Base-by-base conservation (phyloP, 2,888 invertebrate genomes). In the Sesia bembeciformis region DNA sequence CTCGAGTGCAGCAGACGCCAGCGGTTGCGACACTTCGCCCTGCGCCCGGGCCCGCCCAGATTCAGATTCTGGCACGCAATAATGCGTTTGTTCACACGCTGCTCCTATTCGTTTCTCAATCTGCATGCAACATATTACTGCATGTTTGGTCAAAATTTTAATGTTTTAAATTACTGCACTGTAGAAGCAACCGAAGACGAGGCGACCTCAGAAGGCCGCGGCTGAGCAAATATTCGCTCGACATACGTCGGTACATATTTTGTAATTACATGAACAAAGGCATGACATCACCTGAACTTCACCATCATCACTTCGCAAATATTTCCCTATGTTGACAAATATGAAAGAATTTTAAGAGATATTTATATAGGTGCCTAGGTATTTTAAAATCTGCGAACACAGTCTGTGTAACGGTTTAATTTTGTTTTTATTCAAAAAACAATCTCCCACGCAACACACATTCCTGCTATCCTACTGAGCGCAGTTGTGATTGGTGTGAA, bases 121-220 rank as follows among this genome's bases (percentile, higher is more conserved):
- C 8, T 46, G 46, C 46, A 46, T 23, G 23, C 23, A 23, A 23
- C 23, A 23, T 23, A 23, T 23, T 23, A 23, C 2, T 23, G 46
- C 46, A 23, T 46, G 8, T 8, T 7, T 46, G 23, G 46, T 46
- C 23, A 46, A 23, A 23, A n/a, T 23, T 46, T 8, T 46, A 46
- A 46, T 46, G n/a, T 46, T 50, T 39, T 5, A 50, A 42, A 50
- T 38, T 8, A 39, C 38, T 39, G 50, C 39, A 50, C 5, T 50
- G 50, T 50, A 60, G 63, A 64, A 62, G 61, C 63, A 64, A 66
- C 67, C 68, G 65, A 58, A 66, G 67, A 69, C 69, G 61, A 61
- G 58, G 60, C 76, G 82, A 83, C 85, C 84, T 80, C 78, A 68
- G 78, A 82, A 85, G 84, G 84, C 81, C 81, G 72, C 87, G 87